Percentiles rank a stretch among this genome's conserved stretches.
phyloP scores from a whole-genome alignment of 2,888 invertebrate genomes.

The Agrochola lychnidis region DNA sequence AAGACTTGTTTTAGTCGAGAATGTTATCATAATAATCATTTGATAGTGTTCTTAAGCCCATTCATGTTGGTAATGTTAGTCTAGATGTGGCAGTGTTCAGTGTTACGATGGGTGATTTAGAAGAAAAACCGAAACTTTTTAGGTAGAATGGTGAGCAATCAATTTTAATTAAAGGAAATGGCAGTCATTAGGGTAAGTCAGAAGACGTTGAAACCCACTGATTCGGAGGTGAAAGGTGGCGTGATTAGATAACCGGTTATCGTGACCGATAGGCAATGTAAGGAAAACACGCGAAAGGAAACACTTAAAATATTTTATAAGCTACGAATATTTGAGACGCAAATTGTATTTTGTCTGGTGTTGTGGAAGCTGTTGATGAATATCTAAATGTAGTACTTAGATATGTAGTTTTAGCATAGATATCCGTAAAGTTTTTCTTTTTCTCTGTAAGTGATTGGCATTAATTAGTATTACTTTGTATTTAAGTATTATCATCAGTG shows the following conservation, averaged over 20 bases:
- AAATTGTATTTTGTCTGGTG: slow-evolving; percentile 4
- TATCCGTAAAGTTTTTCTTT: no score
- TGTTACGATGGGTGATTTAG: background rate
- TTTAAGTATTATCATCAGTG: slow-evolving; percentile 29
- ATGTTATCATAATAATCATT: slow-evolving; percentile 4
- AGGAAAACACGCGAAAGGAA: slow-evolving; percentile 39
- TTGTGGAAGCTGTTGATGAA: background rate
- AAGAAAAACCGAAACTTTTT: slow-evolving; percentile 34
- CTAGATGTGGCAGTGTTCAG: background rate
- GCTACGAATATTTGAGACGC: slow-evolving; percentile 7
- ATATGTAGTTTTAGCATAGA: no score
- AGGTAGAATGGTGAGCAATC: slow-evolving; percentile 46
- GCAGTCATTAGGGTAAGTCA: slow-evolving; percentile 58
- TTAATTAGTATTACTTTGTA: slow-evolving; percentile 23
- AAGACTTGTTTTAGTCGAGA: background rate
- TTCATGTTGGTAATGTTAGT: background rate
- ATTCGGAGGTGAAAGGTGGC: slow-evolving; percentile 56
- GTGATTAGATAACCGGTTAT: slow-evolving; percentile 60
- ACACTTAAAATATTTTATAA: slow-evolving; percentile 24
- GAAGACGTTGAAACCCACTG: slow-evolving; percentile 46
- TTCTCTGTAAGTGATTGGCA: background rate
- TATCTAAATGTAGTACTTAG: no score
- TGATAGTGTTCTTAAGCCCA: background rate
- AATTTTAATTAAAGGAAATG: slow-evolving; percentile 63
- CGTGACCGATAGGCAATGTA: slow-evolving; percentile 42